These are phyloP conservation scores for Drymonia ruficornis DNA, from an alignment of 2,888 invertebrate species.

Conservation along the genomic window DNA sequence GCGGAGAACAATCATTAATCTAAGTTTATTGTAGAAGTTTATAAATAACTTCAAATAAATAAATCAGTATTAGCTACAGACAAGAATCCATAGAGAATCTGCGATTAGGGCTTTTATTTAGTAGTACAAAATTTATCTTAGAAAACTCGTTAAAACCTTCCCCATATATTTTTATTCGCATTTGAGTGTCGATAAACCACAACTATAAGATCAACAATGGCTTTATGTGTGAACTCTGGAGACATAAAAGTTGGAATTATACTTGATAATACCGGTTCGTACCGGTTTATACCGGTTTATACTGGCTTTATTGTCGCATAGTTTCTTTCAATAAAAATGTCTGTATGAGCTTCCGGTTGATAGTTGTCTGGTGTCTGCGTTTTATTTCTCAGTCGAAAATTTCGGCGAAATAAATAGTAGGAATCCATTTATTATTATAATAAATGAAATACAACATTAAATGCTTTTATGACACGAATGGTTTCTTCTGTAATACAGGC, in stretches of 20 bases:
- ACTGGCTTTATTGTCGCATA: conserved; percentile 29
- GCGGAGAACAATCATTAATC: too few relatives aligned
- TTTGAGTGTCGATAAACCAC: conserved; percentile 54
- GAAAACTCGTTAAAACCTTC: conserved; percentile 31
- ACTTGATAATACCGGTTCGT: conserved; percentile 30
- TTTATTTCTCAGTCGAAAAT: conserved; percentile 10
- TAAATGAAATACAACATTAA: too few relatives aligned
- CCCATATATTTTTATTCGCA: conserved; percentile 42
- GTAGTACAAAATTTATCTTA: conserved; percentile 9
- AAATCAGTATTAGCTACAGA: too few relatives aligned
- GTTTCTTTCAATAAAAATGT: conserved; percentile 40
- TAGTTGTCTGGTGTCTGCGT: conserved; percentile 13
- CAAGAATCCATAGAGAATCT: too few relatives aligned
- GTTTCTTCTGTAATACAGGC: too few relatives aligned
- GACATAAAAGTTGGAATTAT: conserved; percentile 37
- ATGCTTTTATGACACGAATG: too few relatives aligned
- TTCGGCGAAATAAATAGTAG: neutral
- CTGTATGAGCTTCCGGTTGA: conserved; percentile 8
- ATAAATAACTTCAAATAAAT: too few relatives aligned
- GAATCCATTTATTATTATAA: too few relatives aligned
- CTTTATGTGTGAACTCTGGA: conserved; percentile 27
- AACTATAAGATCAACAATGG: conserved; percentile 41
- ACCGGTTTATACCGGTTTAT: conserved; percentile 23
- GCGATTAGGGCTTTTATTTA: conserved; percentile 1
- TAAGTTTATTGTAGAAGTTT: too few relatives aligned